Base-by-base conservation (phyloP, 1,140 invertebrate genomes). In the Chironomus striatipennis region DNA sequence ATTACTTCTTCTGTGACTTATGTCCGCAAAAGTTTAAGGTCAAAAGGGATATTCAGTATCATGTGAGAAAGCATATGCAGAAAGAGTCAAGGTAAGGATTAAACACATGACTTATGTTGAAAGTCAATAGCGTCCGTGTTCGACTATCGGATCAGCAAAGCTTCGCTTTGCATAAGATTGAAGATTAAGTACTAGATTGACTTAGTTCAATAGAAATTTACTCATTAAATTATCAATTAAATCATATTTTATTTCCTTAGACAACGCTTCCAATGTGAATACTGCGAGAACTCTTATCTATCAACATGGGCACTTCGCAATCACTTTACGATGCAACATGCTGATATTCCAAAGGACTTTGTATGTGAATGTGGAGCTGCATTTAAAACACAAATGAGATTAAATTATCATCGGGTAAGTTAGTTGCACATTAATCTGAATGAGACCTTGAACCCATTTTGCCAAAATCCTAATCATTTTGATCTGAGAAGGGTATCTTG, bases 201-300 rank as follows among this genome's bases (percentile, higher is more conserved):
- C n/a, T n/a, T n/a, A n/a, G n/a, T n/a, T n/a, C n/a, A n/a, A n/a
- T n/a, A n/a, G n/a, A n/a, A n/a, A n/a, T n/a, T n/a, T n/a, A n/a
- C n/a, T n/a, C n/a, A n/a, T n/a, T n/a, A n/a, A n/a, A n/a, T n/a
- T n/a, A n/a, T n/a, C n/a, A n/a, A n/a, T n/a, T n/a, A n/a, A n/a
- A n/a, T n/a, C n/a, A n/a, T n/a, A n/a, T n/a, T n/a, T n/a, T n/a
- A n/a, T n/a, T n/a, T n/a, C n/a, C n/a, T n/a, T n/a, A 57, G 47
- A 57, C 47, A 57, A 57, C 47, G 47, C n/a, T 57, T n/a, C n/a
- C 47, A 57, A 57, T 57, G 47, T n/a, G 47, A 57, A 57, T 57
- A 57, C n/a, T 57, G 47, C n/a, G 47, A 57, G 12, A 57, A 57
- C 15, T 57, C 47, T n/a, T 57, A 57, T 15, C n/a, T 57, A 10